phyloP scores from a whole-genome alignment of 2,888 invertebrate species.

The Lagria hirta region DNA sequence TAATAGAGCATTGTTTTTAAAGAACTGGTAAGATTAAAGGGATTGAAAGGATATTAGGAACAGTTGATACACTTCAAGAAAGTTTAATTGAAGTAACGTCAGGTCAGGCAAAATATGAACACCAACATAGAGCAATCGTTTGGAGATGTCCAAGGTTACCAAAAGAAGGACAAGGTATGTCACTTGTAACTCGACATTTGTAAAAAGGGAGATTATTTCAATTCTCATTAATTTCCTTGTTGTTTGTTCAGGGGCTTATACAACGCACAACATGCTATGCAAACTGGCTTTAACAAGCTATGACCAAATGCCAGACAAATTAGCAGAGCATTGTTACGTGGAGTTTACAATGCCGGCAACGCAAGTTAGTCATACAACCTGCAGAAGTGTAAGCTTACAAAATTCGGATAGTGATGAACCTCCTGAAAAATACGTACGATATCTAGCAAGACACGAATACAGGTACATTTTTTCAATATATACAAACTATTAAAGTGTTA shows the following conservation, averaged over 20 bases:
- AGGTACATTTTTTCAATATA: slow-evolving; percentile 57
- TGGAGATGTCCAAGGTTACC: slow-evolving; percentile 98
- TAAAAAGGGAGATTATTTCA: slow-evolving; percentile 1
- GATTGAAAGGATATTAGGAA: slow-evolving; percentile 87
- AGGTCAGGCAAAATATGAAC: slow-evolving; percentile 97
- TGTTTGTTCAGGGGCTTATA: slow-evolving; percentile 93
- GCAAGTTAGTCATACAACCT: slow-evolving; percentile 92
- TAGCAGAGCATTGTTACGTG: slow-evolving; percentile 85
- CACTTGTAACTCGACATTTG: slow-evolving; percentile 1
- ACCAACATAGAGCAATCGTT: slow-evolving; percentile 94
- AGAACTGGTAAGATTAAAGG: slow-evolving; percentile 90
- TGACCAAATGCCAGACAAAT: slow-evolving; percentile 93
- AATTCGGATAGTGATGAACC: slow-evolving; percentile 84
- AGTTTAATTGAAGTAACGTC: slow-evolving; percentile 95
- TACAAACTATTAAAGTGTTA: neutral
- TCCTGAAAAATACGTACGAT: slow-evolving; percentile 97
- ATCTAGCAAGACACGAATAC: slow-evolving; percentile 94
- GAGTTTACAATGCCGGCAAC: slow-evolving; percentile 99
- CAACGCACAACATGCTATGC: slow-evolving; percentile 93
- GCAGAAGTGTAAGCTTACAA: slow-evolving; percentile 89
- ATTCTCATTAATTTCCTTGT: no score
- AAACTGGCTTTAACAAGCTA: slow-evolving; percentile 94
- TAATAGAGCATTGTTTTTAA: no score
- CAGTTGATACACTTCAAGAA: slow-evolving; percentile 86
- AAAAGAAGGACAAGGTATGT: slow-evolving; percentile 93